A percentile compares a stretch with the other conserved stretches of the same genome.
phyloP scores from a whole-genome alignment of 2,888 invertebrate genomes.

The Mactromeris polynyma region DNA sequence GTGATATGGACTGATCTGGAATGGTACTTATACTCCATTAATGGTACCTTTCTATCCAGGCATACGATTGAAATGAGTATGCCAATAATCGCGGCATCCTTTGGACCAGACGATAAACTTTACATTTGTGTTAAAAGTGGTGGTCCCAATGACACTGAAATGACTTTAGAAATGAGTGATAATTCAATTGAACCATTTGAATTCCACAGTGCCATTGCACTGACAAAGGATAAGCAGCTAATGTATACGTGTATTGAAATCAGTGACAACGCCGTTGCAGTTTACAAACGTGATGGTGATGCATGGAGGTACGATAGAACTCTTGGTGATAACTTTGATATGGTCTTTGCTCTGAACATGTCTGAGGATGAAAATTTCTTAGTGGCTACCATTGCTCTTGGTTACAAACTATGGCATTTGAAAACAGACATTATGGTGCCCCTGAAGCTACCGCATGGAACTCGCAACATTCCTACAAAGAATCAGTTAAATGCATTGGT shows the following conservation, averaged over 20 bases:
- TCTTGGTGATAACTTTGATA: constrained; percentile 83
- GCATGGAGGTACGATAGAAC: constrained; percentile 84
- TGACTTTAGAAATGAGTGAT: constrained; percentile 84
- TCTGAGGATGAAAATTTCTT: constrained; percentile 94
- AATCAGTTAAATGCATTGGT: constrained; percentile 96
- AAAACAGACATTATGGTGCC: constrained; percentile 81
- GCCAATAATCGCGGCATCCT: constrained; percentile 77
- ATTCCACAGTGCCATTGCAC: constrained; percentile 86
- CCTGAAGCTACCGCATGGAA: constrained; percentile 89
- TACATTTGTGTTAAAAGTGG: constrained; percentile 82
- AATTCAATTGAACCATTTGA: constrained; percentile 84
- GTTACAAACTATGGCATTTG: constrained; percentile 87
- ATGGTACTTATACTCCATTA: constrained; percentile 82
- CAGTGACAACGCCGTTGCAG: constrained; percentile 85
- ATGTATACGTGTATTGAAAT: constrained; percentile 87
- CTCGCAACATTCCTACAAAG: constrained; percentile 96
- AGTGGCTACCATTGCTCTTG: constrained; percentile 89
- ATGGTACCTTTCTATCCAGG: constrained; percentile 76
- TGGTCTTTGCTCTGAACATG: constrained; percentile 90
- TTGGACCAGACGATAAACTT: constrained; percentile 74
- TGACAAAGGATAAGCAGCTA: constrained; percentile 78
- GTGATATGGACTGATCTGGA: constrained; percentile 82
- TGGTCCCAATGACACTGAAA: constrained; percentile 80
- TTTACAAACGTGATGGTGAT: constrained; percentile 80
- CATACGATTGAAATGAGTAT: constrained; percentile 79